A percentile compares a stretch with the other conserved stretches of the same genome.
phyloP scores from a whole-genome alignment of 2,888 invertebrate genomes.

The Chalcosyrphus nemorum region DNA sequence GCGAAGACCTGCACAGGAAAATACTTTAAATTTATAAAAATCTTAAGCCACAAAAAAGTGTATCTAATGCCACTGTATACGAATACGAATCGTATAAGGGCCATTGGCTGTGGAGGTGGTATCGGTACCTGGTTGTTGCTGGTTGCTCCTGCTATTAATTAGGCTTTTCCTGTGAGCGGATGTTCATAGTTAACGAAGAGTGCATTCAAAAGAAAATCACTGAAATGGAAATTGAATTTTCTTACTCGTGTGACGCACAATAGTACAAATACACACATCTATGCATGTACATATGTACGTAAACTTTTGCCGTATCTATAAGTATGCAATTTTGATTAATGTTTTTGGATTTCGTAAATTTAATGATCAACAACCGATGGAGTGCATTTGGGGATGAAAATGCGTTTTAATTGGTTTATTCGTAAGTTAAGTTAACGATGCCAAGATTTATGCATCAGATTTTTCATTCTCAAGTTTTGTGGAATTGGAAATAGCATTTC shows the following conservation, averaged over 20 bases:
- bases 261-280: neutral
- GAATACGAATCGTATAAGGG: neutral
- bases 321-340: constrained; percentile 8
- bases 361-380: constrained; percentile 8
- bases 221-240: constrained; percentile 34
- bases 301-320: too few species aligned
- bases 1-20: too few species aligned
- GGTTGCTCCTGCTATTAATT: constrained; percentile 15
- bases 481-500: too few species aligned
- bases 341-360: constrained; percentile 4
- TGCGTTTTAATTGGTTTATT: constrained; percentile 23
- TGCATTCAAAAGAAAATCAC: constrained; percentile 41
- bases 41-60: neutral
- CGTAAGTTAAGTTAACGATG: neutral
- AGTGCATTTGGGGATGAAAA: constrained; percentile 7
- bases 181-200: constrained; percentile 9
- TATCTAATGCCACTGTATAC: neutral
- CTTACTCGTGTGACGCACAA: neutral
- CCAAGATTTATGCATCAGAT: too few species aligned
- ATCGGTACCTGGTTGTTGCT: neutral
- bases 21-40: too few species aligned
- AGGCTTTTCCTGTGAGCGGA: constrained; percentile 12
- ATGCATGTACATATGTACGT: neutral
- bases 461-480: too few species aligned
- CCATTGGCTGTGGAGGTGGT: neutral